These are phyloP conservation scores for Helobdella robusta DNA, from an alignment of 2,888 invertebrate genomes.

Conservation along the genomic window DNA sequence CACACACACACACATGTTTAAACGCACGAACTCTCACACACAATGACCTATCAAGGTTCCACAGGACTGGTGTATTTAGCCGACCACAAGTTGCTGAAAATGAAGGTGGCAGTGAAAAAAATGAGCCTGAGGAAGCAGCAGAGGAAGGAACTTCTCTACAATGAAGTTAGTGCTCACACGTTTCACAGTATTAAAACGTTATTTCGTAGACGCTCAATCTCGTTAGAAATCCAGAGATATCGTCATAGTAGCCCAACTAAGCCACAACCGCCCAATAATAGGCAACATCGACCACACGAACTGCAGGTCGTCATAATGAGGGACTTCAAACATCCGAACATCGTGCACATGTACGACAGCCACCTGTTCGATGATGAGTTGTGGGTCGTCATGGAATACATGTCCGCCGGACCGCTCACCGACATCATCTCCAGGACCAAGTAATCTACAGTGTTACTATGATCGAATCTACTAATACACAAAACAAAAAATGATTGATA, in stretches of 20 bases:
- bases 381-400: constrained; percentile 99
- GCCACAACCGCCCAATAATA: too few species aligned
- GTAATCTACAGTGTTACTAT: constrained; percentile 37
- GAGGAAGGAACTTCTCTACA: constrained; percentile 85
- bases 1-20: too few species aligned
- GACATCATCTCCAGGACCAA: constrained; percentile 87
- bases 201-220: too few species aligned
- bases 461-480: background rate
- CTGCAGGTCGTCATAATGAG: constrained; percentile 74
- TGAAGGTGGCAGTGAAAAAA: constrained; percentile 93
- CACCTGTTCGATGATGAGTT: constrained; percentile 91
- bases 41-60: too few species aligned
- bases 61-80: constrained; percentile 73
- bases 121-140: constrained; percentile 96
- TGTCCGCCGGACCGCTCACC: constrained; percentile 92
- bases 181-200: too few species aligned
- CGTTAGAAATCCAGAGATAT: too few species aligned
- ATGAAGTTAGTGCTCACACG: constrained; percentile 71
- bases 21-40: too few species aligned
- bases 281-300: background rate
- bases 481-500: too few species aligned
- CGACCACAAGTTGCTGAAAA: constrained; percentile 56
- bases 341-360: constrained; percentile 96
- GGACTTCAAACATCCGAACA: constrained; percentile 95
- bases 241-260: too few species aligned